Evolutionary conservation across 2,888 invertebrate genomes (phyloP), one percentile per base, ranked within the genome.

Genomic region (Cyclophora albipunctata): DNA sequence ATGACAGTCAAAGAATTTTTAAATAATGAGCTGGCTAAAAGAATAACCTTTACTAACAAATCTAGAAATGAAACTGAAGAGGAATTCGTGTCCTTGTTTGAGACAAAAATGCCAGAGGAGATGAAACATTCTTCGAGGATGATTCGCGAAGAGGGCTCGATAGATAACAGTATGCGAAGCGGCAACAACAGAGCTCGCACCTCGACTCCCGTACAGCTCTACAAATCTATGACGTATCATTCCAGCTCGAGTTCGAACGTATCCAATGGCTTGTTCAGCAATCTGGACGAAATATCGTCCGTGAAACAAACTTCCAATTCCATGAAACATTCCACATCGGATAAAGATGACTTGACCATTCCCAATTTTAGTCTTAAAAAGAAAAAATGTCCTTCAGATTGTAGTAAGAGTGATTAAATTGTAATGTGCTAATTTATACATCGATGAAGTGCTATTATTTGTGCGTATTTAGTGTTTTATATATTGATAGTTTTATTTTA

Each of bases 201-300:
- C 3, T 91, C 91, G 0, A 91, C 91, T 3, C 91, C 91, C 0
- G 87, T 91, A 4, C 89, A 87, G 53, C 76, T 83, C 34, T 87
- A 80, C 60, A 90, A 79, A 57, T 85, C 87, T 0, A 71, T 72
- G 60, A 79, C 79, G 0, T 88, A 82, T 60, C 81, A 80, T 52
- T 83, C 90, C 3, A 90, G 82, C 60, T 85, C 89, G 2, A 84
- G 85, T 60, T 90, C 90, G 0, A 89, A 87, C 58, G 63, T 78
- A 46, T 85, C 89, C 3, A 86, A 87, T 52, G 82, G 84, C 3
- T 67, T 89, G 45, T 90, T 90, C 59, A 88, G 89, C 57, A 89
- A 84, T 47, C 89, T 84, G 45, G 90, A 90, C 52, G 91, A 91
- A 58, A 67, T 91, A 53, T 91, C 91, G 0, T 91, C 90, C 0